Conservation (phyloP, 2,888 invertebrate species). For the Sthenelais limicola region DNA sequence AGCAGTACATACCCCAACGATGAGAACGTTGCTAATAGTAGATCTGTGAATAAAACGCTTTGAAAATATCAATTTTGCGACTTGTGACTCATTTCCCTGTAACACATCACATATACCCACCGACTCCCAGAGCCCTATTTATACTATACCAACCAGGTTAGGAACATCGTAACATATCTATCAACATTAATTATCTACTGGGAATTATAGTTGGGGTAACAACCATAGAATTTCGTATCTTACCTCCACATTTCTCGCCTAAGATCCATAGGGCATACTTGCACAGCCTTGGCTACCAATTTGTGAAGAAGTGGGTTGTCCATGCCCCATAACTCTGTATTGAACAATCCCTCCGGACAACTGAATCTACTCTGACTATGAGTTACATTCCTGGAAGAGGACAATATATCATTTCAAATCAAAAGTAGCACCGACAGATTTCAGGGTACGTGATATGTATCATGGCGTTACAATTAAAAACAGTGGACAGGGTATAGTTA, state of each 20-base stretch:
- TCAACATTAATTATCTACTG: too few relatives aligned
- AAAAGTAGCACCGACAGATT: background rate
- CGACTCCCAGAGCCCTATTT: background rate
- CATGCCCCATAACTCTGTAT: conserved; percentile 75
- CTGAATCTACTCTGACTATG: conserved; percentile 73
- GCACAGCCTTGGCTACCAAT: conserved; percentile 75
- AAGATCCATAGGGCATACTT: conserved; percentile 76
- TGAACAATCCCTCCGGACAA: conserved; percentile 75
- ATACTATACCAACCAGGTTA: too few relatives aligned
- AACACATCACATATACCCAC: too few relatives aligned
- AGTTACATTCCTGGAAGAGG: conserved; percentile 61
- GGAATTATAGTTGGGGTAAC: too few relatives aligned
- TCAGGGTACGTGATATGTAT: background rate
- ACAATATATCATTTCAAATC: background rate
- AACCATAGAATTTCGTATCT: too few relatives aligned
- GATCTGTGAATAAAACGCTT: too few relatives aligned
- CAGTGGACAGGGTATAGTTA: too few relatives aligned
- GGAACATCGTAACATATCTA: too few relatives aligned
- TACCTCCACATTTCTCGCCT: conserved; percentile 75
- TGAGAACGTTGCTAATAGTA: too few relatives aligned
- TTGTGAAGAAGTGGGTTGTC: conserved; percentile 76
- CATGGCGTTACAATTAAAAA: background rate
- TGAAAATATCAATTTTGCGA: too few relatives aligned
- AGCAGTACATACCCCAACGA: too few relatives aligned
- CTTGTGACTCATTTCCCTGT: too few relatives aligned